phyloP scores from a whole-genome alignment of 1,140 invertebrate genomes.

The Polyergus mexicanus region DNA sequence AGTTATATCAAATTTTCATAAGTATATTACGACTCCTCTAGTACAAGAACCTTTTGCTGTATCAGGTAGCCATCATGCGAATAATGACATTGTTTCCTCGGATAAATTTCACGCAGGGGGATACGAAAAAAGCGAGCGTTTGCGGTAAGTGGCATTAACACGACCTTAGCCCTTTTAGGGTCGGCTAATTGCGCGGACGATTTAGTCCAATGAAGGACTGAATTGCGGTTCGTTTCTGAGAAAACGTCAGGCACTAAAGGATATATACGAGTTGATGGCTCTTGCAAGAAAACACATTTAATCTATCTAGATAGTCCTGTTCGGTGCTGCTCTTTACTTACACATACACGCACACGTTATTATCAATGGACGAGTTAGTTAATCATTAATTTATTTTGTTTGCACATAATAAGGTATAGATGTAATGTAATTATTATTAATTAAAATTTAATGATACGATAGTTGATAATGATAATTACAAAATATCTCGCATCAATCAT shows the following conservation, averaged over 20 bases:
- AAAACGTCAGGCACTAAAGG: conserved; percentile 33
- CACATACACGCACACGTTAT: not conserved
- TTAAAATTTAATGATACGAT: not conserved
- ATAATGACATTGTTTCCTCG: conserved; percentile 1
- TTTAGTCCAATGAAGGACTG: conserved; percentile 28
- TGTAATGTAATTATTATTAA: not conserved
- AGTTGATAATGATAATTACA: conserved; percentile 3
- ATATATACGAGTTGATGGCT: conserved; percentile 15
- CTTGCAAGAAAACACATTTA: conserved; percentile 5
- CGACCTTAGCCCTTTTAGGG: conserved; percentile 21
- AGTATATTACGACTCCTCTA: not conserved
- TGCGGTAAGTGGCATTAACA: conserved; percentile 18
- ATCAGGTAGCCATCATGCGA: conserved; percentile 2
- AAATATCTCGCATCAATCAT: not conserved
- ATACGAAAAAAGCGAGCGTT: not conserved
- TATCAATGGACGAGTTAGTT: not conserved
- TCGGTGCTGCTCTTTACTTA: not conserved
- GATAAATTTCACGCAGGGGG: not conserved
- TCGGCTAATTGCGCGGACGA: conserved; percentile 41
- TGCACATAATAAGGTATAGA: not conserved
- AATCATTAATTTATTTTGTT: conserved; percentile 3
- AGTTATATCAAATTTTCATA: conserved; percentile 19
- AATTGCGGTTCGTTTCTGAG: conserved; percentile 36
- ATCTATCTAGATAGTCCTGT: not conserved
- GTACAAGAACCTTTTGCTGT: not conserved